Evolutionary conservation across 2,888 invertebrate species (phyloP), one percentile per base, ranked within the genome.

Genomic region (Cerastis rubricosa): DNA sequence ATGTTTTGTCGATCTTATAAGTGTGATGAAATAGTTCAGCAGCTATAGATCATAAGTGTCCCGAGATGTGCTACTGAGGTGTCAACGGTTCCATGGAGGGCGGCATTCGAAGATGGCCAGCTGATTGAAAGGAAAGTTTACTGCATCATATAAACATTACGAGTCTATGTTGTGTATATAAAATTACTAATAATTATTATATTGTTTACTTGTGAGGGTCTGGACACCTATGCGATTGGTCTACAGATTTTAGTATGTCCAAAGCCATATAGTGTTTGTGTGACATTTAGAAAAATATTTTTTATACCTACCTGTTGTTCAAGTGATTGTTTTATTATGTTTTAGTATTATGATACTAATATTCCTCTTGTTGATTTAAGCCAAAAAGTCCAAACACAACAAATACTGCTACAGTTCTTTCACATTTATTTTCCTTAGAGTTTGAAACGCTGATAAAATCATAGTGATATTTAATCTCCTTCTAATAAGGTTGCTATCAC

Each of bases 141-240:
- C 71, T 63, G 49, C 64, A 86, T 87, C 68, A 87, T 87, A 88
- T 90, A 87, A 90, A 89, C 88, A 85, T 87, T 89, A 85, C 87
- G 89, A 85, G 87, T 92, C 90, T 92, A 89, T 90, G 81, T 85
- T 91, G 87, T 94, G 92, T 94, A 94, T 88, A 94, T 94, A 94
- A 91, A 93, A 91, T 92, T 91, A 91, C 81, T 90, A 90, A 89
- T 88, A 90, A 90, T 90, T 81, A 80, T 81, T 61, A 80, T 83
- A 81, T 84, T 85, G 71, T 81, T 85, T 83, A 75, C 71, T 73
- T 74, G 49, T 54, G 25, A 82, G 40, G 76, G 35, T 71, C 69
- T 71, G 70, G 57, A 67, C 74, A 74, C 57, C 40, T 71, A 72
- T 61, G 64, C 61, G 25, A 66, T 69, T 67, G 72, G 51, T 73